phyloP scores from a whole-genome alignment of 2,888 invertebrate species.

The Piscicola geometra region DNA sequence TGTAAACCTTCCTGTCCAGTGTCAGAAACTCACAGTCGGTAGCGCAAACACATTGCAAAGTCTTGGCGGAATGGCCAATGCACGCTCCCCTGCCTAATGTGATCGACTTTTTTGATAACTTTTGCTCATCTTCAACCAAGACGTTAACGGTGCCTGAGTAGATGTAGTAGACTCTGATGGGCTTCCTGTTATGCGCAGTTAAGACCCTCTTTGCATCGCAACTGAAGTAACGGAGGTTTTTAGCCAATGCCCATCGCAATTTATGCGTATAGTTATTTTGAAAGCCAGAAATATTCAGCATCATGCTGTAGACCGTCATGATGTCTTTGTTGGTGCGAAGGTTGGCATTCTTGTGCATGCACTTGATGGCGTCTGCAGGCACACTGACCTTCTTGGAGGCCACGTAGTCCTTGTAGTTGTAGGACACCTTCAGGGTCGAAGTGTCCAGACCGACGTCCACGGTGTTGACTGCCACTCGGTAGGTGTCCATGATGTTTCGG shows the following conservation, averaged over 20 bases:
- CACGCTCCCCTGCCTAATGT: conserved; percentile 3
- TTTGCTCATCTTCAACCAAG: not conserved
- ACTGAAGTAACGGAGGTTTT: conserved; percentile 9
- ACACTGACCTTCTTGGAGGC: not conserved
- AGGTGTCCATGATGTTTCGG: conserved; percentile 4
- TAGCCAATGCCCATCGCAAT: conserved; percentile 23
- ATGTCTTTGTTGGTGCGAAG: conserved; percentile 12
- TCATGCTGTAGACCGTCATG: conserved; percentile 11
- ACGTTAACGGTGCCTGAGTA: conserved; percentile 21
- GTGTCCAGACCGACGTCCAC: not conserved
- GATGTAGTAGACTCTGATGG: conserved; percentile 23
- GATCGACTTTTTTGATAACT: not conserved
- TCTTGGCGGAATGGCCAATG: conserved; percentile 5
- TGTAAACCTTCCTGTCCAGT: conserved; percentile 1
- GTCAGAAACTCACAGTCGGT: conserved; percentile 25
- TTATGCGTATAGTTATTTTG: not conserved
- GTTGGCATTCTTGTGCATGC: conserved; percentile 3
- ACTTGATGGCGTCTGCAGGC: not conserved
- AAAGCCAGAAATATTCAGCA: conserved; percentile 24
- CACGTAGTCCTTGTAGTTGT: not conserved
- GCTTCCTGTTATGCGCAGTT: conserved; percentile 3
- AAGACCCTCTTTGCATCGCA: conserved; percentile 11
- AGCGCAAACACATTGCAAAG: conserved; percentile 16
- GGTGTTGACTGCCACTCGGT: not conserved
- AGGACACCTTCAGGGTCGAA: not conserved